These are phyloP conservation scores for Plodia interpunctella DNA, from an alignment of 1,140 invertebrate species.

Conservation along the genomic window DNA sequence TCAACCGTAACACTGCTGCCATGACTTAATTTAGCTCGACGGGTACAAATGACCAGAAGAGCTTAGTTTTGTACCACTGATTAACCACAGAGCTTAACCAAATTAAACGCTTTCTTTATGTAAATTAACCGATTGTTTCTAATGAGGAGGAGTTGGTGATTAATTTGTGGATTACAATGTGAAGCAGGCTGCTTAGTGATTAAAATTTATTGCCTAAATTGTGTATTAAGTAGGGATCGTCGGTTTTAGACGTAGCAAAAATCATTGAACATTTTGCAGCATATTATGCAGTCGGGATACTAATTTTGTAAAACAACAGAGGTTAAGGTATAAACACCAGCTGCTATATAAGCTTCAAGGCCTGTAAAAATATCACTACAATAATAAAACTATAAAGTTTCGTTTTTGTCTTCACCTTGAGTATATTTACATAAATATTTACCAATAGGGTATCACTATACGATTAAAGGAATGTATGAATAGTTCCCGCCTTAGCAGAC, in stretches of 20 bases:
- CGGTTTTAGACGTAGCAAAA: too few relatives aligned
- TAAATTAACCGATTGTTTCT: slow-evolving; percentile 60
- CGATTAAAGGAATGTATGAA: slow-evolving; percentile 8
- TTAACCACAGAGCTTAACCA: slow-evolving; percentile 55
- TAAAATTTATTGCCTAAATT: not conserved
- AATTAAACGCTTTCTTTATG: slow-evolving; percentile 67
- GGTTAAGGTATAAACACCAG: too few relatives aligned
- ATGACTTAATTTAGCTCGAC: slow-evolving; percentile 59
- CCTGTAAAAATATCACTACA: too few relatives aligned
- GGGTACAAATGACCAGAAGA: slow-evolving; percentile 62
- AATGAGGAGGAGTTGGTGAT: slow-evolving; percentile 33
- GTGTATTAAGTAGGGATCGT: too few relatives aligned
- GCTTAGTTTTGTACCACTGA: slow-evolving; percentile 52
- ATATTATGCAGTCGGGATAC: too few relatives aligned
- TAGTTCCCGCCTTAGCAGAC: slow-evolving; percentile 8
- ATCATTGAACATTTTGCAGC: too few relatives aligned
- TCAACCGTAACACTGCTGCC: slow-evolving; percentile 52
- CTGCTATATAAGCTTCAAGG: too few relatives aligned
- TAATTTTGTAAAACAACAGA: too few relatives aligned
- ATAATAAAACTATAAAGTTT: not conserved
- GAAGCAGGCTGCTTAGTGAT: slow-evolving; percentile 25
- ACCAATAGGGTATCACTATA: slow-evolving; percentile 9
- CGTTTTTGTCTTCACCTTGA: slow-evolving; percentile 6
- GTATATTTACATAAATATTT: slow-evolving; percentile 10
- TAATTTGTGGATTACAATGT: slow-evolving; percentile 33